These are phyloP conservation scores for Arnoldichthys spilopterus DNA, from an alignment of 2,797 vertebrate genomes.

Conservation along the genomic window DNA sequence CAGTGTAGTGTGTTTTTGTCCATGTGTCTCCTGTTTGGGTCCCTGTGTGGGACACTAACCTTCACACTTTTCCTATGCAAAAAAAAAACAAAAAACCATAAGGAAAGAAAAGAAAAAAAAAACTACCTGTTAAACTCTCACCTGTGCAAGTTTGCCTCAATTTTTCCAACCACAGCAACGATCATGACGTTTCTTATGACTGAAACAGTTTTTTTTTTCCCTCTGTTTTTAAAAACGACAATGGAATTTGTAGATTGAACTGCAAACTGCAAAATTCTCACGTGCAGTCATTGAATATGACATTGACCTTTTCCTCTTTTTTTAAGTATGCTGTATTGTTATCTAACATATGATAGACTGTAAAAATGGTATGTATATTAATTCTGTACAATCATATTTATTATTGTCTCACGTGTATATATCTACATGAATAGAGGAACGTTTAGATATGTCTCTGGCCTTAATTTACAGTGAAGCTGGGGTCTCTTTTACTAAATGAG, in stretches of 20 bases:
- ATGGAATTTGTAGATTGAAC: slow-evolving; percentile 42
- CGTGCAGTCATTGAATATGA: slow-evolving; percentile 51
- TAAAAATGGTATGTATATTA: slow-evolving; percentile 69
- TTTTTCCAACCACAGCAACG: slow-evolving; percentile 48
- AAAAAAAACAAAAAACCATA: slow-evolving; percentile 49
- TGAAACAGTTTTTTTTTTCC: slow-evolving; percentile 16
- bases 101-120: slow-evolving; percentile 62
- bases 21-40: not conserved
- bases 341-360: slow-evolving; percentile 69
- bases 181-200: slow-evolving; percentile 52
- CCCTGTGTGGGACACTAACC: slow-evolving; percentile 49
- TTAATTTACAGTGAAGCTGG: slow-evolving; percentile 8
- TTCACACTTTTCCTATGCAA: slow-evolving; percentile 76
- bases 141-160: slow-evolving; percentile 51
- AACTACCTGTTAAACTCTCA: slow-evolving; percentile 66
- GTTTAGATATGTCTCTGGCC: slow-evolving; percentile 31
- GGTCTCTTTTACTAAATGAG: slow-evolving; percentile 47
- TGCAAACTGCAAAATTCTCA: slow-evolving; percentile 59
- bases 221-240: slow-evolving; percentile 44
- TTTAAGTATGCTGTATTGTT: slow-evolving; percentile 59
- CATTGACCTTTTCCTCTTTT: slow-evolving; percentile 35
- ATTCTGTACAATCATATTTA: slow-evolving; percentile 77
- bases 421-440: slow-evolving; percentile 49
- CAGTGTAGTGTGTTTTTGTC: slow-evolving; percentile 18
- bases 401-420: slow-evolving; percentile 67